A percentile compares a stretch with the other conserved stretches of the same genome.
phyloP scores from a whole-genome alignment of 2,888 invertebrate species.

The Zootermopsis nevadensis region DNA sequence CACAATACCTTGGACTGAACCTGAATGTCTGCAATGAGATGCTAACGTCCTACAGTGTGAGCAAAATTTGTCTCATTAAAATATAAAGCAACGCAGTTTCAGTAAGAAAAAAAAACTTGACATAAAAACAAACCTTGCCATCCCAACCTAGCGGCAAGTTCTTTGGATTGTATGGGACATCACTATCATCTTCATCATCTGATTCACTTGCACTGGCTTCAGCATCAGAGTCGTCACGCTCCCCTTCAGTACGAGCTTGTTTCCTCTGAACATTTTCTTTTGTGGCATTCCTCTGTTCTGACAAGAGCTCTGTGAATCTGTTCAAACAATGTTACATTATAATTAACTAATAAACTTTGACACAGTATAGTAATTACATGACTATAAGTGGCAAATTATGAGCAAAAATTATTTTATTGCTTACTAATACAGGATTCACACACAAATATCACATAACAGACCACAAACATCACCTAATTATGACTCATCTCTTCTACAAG shows the following conservation, averaged over 20 bases:
- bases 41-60: too few species aligned
- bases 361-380: background rate
- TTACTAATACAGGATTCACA: too few species aligned
- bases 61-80: too few species aligned
- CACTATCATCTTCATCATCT: slow-evolving; percentile 83
- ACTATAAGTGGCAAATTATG: too few species aligned
- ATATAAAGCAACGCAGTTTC: too few species aligned
- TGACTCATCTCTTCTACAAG: too few species aligned
- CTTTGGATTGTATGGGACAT: slow-evolving; percentile 98
- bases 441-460: too few species aligned
- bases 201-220: slow-evolving; percentile 85
- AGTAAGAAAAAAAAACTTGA: too few species aligned
- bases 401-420: too few species aligned
- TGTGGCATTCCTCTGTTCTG: slow-evolving; percentile 86
- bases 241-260: slow-evolving; percentile 95
- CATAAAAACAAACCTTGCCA: slow-evolving; percentile 78
- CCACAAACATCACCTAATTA: too few species aligned
- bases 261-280: slow-evolving; percentile 99
- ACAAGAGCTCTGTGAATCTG: slow-evolving; percentile 50
- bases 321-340: background rate
- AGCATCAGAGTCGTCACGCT: slow-evolving; percentile 90
- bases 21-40: too few species aligned
- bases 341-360: background rate
- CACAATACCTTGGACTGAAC: too few species aligned
- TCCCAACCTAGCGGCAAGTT: slow-evolving; percentile 99